These are phyloP conservation scores for Polylopha cassiicola DNA, from an alignment of 2,888 invertebrate genomes.

Conservation along the genomic window DNA sequence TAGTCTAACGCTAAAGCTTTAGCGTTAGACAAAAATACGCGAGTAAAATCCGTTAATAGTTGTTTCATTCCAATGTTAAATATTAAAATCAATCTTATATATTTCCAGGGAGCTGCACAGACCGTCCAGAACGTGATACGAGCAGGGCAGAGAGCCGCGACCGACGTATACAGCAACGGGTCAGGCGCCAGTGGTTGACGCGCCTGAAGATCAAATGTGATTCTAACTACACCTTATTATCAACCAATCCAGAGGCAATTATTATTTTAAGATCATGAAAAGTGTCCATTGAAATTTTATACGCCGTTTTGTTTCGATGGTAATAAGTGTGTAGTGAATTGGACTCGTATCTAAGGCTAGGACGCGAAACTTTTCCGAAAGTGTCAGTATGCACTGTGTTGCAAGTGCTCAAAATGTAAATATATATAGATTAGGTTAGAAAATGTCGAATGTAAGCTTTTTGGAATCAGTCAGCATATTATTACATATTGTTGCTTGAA, in stretches of 20 bases:
- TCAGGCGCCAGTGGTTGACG: constrained; percentile 59
- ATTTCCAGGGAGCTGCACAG: constrained; percentile 83
- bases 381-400: constrained; percentile 74
- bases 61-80: neutral
- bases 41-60: no score
- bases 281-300: neutral
- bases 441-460: constrained; percentile 22
- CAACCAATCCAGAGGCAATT: neutral
- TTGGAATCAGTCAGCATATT: constrained; percentile 27
- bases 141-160: constrained; percentile 72
- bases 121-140: constrained; percentile 82
- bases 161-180: constrained; percentile 67
- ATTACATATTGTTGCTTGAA: constrained; percentile 26
- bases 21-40: no score
- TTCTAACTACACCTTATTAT: constrained; percentile 25
- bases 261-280: constrained; percentile 12
- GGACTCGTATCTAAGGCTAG: constrained; percentile 26
- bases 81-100: constrained; percentile 17
- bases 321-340: no score
- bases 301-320: neutral
- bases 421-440: constrained; percentile 32
- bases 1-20: no score
- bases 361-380: constrained; percentile 69
- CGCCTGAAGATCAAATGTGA: neutral
- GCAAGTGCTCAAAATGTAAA: constrained; percentile 66